A percentile compares a stretch with the other conserved stretches of the same genome.
phyloP scores from a whole-genome alignment of 2,888 invertebrate species.

The Rhagophthalmus giganteus region DNA sequence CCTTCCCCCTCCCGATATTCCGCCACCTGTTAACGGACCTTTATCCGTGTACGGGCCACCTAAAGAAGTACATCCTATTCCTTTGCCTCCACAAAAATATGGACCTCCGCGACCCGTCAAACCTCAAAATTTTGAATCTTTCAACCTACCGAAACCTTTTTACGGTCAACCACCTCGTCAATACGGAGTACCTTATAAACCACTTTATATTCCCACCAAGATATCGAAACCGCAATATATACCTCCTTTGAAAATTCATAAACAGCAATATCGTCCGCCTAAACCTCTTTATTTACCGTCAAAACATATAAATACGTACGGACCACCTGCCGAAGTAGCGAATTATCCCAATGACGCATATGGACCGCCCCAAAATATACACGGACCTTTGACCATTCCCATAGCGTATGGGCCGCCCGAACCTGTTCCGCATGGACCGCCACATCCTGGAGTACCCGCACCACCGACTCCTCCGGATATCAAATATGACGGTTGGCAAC shows the following conservation, averaged over 20 bases:
- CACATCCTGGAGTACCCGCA: conserved; percentile 70
- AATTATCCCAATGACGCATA: conserved; percentile 39
- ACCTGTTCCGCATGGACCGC: conserved; percentile 62
- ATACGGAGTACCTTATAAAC: conserved; percentile 56
- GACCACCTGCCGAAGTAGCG: conserved; percentile 7
- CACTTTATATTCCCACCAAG: conserved; percentile 38
- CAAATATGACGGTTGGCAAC: conserved; percentile 84
- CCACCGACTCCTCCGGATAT: conserved; percentile 76
- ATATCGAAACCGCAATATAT: conserved; percentile 43
- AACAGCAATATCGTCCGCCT: conserved; percentile 54
- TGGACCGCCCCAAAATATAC: conserved; percentile 43
- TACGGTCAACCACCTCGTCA: conserved; percentile 58
- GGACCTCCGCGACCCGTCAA: conserved; percentile 36
- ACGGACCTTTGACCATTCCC: conserved; percentile 20
- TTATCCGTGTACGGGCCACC: conserved; percentile 18
- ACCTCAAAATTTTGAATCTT: conserved; percentile 44
- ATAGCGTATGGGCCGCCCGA: conserved; percentile 65
- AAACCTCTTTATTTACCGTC: conserved; percentile 49
- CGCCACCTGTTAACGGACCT: conserved; percentile 47
- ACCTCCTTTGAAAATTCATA: conserved; percentile 43
- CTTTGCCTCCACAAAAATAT: conserved; percentile 34
- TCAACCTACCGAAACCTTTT: conserved; percentile 48
- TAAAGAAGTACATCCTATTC: conserved; percentile 24
- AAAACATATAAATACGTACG: conserved; percentile 35
- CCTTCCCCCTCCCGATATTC: conserved; percentile 56